Conservation (phyloP, 2,113 vertebrate genomes). For the Vireo altiloquus region DNA sequence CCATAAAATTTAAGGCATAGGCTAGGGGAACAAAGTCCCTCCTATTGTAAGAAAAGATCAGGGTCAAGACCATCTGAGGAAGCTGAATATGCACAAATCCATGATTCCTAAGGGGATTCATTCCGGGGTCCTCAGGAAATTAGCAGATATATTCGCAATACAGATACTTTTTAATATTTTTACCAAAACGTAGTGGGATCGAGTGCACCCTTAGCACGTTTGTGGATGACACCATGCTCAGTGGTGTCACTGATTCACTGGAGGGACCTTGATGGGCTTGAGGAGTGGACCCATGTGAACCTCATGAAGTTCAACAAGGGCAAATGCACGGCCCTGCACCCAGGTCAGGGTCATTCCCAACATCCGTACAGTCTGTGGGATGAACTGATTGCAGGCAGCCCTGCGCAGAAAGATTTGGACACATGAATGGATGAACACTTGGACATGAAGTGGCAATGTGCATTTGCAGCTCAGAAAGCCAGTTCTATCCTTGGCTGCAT, state of each 20-base stretch:
- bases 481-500: background rate
- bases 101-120: background rate
- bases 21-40: background rate
- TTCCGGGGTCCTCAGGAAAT: background rate
- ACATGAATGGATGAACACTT: background rate
- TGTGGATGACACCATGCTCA: background rate
- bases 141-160: background rate
- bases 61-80: background rate
- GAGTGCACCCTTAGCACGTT: background rate
- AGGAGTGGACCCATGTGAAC: background rate
- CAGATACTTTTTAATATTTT: background rate
- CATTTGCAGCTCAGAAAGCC: background rate
- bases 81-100: background rate
- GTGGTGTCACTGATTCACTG: too few species aligned
- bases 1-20: background rate
- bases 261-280: background rate
- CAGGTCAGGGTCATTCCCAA: background rate
- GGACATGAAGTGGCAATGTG: fast-evolving
- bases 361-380: background rate
- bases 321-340: background rate
- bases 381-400: background rate
- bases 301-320: background rate
- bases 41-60: background rate
- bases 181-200: background rate
- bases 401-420: background rate